Evolutionary conservation across 2,797 vertebrate species (phyloP).

Genomic region (Sphaeramia orbicularis): DNA sequence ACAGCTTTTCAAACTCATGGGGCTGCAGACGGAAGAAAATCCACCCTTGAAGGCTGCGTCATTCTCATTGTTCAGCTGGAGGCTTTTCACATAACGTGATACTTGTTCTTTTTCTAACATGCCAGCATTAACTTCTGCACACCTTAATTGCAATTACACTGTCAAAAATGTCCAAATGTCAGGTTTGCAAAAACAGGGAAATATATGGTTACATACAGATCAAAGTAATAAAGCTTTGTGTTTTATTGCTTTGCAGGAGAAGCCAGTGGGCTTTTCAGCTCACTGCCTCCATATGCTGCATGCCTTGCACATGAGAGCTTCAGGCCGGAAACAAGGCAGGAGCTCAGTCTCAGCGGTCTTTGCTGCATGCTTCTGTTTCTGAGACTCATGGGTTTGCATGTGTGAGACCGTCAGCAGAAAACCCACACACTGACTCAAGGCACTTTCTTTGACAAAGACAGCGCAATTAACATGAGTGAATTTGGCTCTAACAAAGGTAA

Average conservation of each 20-base stretch:
- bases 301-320: slow-evolving; percentile 78
- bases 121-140: no score
- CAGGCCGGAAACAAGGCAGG: slow-evolving; percentile 64
- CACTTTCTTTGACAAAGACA: neutral
- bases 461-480: slow-evolving; percentile 8
- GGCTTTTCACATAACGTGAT: no score
- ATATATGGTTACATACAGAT: slow-evolving; percentile 36
- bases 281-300: slow-evolving; percentile 81
- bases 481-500: neutral
- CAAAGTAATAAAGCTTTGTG: slow-evolving; percentile 42
- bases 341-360: slow-evolving; percentile 63
- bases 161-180: slow-evolving; percentile 1
- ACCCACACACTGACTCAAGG: slow-evolving; percentile 1
- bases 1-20: no score
- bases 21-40: no score
- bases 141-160: no score
- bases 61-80: no score
- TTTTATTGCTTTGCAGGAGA: slow-evolving; percentile 43
- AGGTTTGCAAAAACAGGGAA: slow-evolving; percentile 23
- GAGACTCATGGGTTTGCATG: slow-evolving; percentile 60
- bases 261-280: slow-evolving; percentile 67
- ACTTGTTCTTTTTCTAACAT: no score
- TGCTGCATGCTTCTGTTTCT: slow-evolving; percentile 61
- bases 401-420: slow-evolving; percentile 56
- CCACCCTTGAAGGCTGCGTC: no score